These are phyloP conservation scores for Phodopus roborovskii DNA, from an alignment of 2,113 vertebrate genomes.

Conservation along the genomic window DNA sequence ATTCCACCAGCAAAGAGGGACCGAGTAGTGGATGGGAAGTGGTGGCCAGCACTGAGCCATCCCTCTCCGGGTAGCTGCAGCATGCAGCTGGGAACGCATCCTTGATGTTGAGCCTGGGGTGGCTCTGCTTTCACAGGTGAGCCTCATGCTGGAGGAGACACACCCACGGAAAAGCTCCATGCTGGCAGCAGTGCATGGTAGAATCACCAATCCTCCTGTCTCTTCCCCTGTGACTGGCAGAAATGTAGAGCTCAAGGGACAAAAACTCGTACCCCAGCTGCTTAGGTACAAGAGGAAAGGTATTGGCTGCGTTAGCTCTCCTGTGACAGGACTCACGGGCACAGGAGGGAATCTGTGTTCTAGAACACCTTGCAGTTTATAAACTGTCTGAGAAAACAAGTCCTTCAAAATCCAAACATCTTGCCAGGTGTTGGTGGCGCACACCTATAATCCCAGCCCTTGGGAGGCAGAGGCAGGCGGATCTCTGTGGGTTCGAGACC, in stretches of 20 bases:
- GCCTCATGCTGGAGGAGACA: not conserved
- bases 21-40: too few species aligned
- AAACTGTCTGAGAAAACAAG: not conserved
- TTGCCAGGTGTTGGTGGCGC: too few species aligned
- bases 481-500: too few species aligned
- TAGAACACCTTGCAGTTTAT: not conserved
- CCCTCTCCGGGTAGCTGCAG: not conserved
- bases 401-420: not conserved
- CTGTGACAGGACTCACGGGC: too few species aligned
- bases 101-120: not conserved
- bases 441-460: too few species aligned
- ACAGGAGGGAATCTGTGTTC: not conserved
- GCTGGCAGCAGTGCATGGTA: not conserved
- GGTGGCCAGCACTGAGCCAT: accelerated
- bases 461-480: too few species aligned
- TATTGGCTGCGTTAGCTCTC: not conserved
- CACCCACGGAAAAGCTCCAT: not conserved
- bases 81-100: not conserved
- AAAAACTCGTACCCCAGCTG: not conserved
- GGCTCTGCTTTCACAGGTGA: not conserved
- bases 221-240: not conserved
- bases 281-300: not conserved
- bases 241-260: not conserved
- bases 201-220: not conserved
- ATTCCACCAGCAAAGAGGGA: not conserved